Evolutionary conservation across 2,888 invertebrate genomes (phyloP), one percentile per base, ranked within the genome.

Genomic region (Aspidiotus destructor): DNA sequence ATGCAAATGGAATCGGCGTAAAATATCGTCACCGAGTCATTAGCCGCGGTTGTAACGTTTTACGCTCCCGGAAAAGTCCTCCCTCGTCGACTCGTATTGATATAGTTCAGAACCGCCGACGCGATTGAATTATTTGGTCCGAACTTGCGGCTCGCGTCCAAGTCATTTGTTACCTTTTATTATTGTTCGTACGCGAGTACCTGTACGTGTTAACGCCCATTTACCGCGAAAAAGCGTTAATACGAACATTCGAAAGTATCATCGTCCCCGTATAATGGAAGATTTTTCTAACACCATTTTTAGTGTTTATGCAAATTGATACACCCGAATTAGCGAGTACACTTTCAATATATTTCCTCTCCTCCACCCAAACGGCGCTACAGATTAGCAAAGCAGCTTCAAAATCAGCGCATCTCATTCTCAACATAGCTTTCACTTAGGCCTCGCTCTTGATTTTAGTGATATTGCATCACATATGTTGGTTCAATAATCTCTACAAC

Each of bases 261-360:
- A 48, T 48, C 48, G 11, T n/a, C 28, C 28, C 28, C 28, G 28
- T 54, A 54, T 54, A 54, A 54, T n/a, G 8, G 1, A 54, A 54
- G 55, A 13, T 16, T 13, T n/a, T 9, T 54, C 55, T 54, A 7
- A 17, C 55, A 54, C 10, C 15, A 54, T 63, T 63, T 54, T 28
- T 28, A 28, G 28, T 28, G 28, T 28, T 28, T 28, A 28, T 28
- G 28, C 28, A 28, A 28, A 28, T 28, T 28, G 28, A 28, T 28
- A 28, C 5, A 28, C 48, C 11, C 48, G 48, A 48, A 48, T 48
- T 48, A 44, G 48, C 48, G 48, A 13, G 9, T 44, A 10, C 48
- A 13, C 13, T 44, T 44, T 44, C 13, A 8, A 44, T 8, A 48
- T 5, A 28, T 28, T 28, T 28, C 28, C 28, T 28, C 28, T 28